Base-by-base conservation (phyloP, 2,888 invertebrate species). In the Thecocarcelia acutangulata region DNA sequence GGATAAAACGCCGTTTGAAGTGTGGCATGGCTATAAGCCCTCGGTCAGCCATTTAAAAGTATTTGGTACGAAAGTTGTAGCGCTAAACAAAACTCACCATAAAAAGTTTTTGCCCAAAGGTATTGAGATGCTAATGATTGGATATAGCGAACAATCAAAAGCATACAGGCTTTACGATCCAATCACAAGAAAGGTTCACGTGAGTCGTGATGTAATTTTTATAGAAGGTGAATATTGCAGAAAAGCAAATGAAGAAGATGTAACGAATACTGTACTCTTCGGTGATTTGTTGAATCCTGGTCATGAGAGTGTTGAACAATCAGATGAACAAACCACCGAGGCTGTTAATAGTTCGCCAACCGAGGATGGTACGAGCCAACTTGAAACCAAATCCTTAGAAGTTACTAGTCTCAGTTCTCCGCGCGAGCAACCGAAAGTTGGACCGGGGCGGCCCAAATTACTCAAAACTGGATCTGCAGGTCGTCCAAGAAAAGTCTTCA, bases 401-500 rank as follows among this genome's bases (percentile, higher is more conserved):
- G 2, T 17, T n/a, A 8, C 5, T 4, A 17, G 4, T 13, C 8
- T 12, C n/a, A 42, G 12, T 8, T 11, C 24, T 33, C 12, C 4
- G 0, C 1, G 13, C 6, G 17, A 40, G 17, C 21, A 48, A 5
- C 13, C 24, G 11, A 69, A 63, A 24, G 56, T 56, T 24, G 66
- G 58, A 19, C 58, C 40, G 1, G 58, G 58, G 2, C 58, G 40
- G 1, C 58, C 58, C 4, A 58, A 13, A 21, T 40, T 80, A 9
- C 6, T 61, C n/a, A 68, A 33, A 44, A 69, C 28, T 28, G 68
- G 69, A 28, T 5, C 0, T 6, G 61, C 37, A 42, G 69, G 79
- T 8, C 63, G 79, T n/a, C 74, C 74, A 5, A 59, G 1, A 44
- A 63, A 66, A 13, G 15, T 54, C 3, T 64, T 54, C 6, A 80